phyloP scores from a whole-genome alignment of 2,113 vertebrate genomes.

The Hyperoodon ampullatus region DNA sequence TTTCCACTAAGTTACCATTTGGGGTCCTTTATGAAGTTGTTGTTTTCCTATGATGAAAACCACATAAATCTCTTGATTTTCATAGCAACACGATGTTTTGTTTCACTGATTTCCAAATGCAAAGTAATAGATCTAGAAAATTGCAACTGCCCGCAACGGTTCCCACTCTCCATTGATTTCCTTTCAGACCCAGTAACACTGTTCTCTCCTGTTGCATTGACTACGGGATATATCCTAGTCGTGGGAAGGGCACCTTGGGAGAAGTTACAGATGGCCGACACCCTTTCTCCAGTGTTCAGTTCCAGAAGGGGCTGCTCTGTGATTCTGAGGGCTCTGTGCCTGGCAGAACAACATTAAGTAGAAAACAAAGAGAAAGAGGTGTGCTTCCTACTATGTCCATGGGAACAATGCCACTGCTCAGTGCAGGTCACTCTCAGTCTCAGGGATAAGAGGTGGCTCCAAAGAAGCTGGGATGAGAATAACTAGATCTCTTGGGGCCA shows the following conservation, averaged over 20 bases:
- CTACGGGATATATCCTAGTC: fast-evolving
- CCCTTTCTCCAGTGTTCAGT: background rate
- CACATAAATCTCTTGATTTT: background rate
- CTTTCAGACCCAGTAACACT: background rate
- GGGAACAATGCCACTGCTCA: too few species aligned
- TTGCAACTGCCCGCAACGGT: background rate
- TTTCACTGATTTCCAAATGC: background rate
- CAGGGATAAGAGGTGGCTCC: background rate
- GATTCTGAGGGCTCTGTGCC: background rate
- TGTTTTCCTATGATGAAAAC: background rate
- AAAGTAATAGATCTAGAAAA: constrained; percentile 11
- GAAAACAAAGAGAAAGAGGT: background rate
- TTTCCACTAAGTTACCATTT: background rate
- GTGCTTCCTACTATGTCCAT: fast-evolving
- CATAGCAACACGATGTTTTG: background rate
- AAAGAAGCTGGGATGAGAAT: background rate
- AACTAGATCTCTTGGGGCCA: fast-evolving
- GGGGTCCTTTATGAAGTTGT: background rate
- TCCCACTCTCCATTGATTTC: background rate
- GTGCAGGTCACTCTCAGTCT: fast-evolving
- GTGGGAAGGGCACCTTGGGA: background rate
- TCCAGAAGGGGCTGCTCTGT: background rate
- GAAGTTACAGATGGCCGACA: background rate
- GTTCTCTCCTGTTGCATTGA: fast-evolving
- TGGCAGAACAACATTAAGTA: background rate